These are phyloP conservation scores for Neodiprion pinetum DNA, from an alignment of 1,140 invertebrate species.

Conservation along the genomic window DNA sequence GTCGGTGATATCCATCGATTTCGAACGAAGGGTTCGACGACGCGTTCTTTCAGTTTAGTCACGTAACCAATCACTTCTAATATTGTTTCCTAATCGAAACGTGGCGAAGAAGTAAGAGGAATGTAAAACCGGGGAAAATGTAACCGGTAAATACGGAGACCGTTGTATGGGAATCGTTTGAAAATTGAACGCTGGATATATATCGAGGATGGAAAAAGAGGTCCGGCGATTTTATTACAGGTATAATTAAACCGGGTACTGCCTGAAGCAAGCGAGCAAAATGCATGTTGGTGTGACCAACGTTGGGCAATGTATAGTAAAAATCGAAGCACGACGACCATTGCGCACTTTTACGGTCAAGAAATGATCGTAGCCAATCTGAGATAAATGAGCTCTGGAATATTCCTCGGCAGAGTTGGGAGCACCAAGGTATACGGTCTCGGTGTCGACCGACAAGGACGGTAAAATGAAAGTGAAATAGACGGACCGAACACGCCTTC, in stretches of 20 bases:
- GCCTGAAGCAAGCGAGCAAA: not conserved
- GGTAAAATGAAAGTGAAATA: constrained; percentile 46
- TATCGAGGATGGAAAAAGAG: not conserved
- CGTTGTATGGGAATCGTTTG: not conserved
- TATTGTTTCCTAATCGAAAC: not conserved
- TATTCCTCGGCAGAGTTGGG: constrained; percentile 1
- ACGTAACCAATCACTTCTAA: not conserved
- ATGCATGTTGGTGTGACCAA: too few species aligned
- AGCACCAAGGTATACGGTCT: constrained; percentile 18
- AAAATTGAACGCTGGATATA: not conserved
- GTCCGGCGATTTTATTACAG: not conserved
- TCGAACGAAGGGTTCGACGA: not conserved
- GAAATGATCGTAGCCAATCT: not conserved
- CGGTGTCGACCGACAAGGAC: constrained; percentile 38
- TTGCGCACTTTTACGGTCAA: not conserved
- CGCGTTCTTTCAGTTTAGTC: not conserved
- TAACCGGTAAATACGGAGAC: not conserved
- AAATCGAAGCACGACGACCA: not conserved
- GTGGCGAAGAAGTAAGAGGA: too few species aligned
- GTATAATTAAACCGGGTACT: not conserved
- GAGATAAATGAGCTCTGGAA: not conserved
- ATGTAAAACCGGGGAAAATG: too few species aligned
- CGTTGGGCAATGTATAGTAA: too few species aligned
- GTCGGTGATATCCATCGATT: not conserved
- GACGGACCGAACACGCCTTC: constrained; percentile 18